Evolutionary conservation across 2,888 invertebrate genomes (phyloP).

Genomic region (Autographa pulchrina): DNA sequence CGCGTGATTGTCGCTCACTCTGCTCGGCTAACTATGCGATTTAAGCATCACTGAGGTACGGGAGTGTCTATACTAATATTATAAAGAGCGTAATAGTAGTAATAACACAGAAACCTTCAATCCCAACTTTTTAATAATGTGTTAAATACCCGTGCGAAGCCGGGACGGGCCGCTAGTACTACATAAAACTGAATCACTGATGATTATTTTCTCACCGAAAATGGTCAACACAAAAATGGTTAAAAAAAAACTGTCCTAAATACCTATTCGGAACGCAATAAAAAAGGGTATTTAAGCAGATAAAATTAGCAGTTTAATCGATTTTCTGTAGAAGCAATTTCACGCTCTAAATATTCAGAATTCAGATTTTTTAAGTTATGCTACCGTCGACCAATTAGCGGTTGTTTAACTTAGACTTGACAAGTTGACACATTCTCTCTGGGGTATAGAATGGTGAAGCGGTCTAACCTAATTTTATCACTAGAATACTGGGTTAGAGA

Average conservation of each 20-base stretch:
- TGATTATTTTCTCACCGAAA: too few relatives aligned
- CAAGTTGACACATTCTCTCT: slow-evolving; percentile 49
- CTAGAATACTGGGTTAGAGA: slow-evolving; percentile 19
- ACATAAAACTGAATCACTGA: too few relatives aligned
- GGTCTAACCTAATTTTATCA: slow-evolving; percentile 28
- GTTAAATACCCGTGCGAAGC: too few relatives aligned
- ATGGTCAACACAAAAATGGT: too few relatives aligned
- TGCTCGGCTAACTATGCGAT: too few relatives aligned
- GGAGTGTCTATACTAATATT: too few relatives aligned
- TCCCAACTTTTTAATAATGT: too few relatives aligned
- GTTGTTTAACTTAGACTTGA: slow-evolving; percentile 45
- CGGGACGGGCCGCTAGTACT: too few relatives aligned
- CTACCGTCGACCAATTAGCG: slow-evolving; percentile 42
- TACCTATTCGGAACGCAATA: neutral
- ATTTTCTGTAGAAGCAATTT: slow-evolving; percentile 11
- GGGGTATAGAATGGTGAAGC: slow-evolving; percentile 34
- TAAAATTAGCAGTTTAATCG: slow-evolving; percentile 19
- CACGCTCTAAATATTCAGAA: slow-evolving; percentile 11
- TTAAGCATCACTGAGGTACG: too few relatives aligned
- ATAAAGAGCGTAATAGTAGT: too few relatives aligned
- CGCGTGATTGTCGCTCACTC: too few relatives aligned
- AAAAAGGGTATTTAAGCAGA: neutral
- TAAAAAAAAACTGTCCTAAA: neutral
- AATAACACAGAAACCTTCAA: too few relatives aligned
- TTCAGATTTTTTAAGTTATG: slow-evolving; percentile 30